These are phyloP conservation scores for Empis stercorea DNA, from an alignment of 2,888 invertebrate genomes.

Conservation along the genomic window DNA sequence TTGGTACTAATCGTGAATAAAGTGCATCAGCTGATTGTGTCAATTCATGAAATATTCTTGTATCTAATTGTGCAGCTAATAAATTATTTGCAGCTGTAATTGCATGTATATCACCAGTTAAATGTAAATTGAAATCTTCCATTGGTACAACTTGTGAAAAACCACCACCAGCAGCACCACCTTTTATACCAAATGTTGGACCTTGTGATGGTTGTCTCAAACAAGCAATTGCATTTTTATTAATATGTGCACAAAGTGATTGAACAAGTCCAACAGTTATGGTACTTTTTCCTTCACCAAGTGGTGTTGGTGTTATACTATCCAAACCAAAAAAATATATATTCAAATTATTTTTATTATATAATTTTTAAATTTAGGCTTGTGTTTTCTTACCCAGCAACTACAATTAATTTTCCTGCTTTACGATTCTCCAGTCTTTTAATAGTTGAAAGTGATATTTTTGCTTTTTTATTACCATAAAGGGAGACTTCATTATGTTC, in stretches of 20 bases:
- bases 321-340: constrained; percentile 1
- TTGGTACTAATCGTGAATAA: constrained; percentile 79
- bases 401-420: constrained; percentile 86
- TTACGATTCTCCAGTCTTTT: constrained; percentile 54
- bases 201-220: constrained; percentile 97
- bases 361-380: neutral
- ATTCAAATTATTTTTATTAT: neutral
- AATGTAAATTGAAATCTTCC: constrained; percentile 98
- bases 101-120: constrained; percentile 97
- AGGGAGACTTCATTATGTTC: constrained; percentile 67
- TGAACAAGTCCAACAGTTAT: constrained; percentile 87
- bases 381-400: constrained; percentile 62
- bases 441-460: constrained; percentile 70
- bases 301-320: constrained; percentile 93
- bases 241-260: constrained; percentile 73
- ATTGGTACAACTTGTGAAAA: constrained; percentile 95
- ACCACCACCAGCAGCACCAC: constrained; percentile 97
- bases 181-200: constrained; percentile 92
- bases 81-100: constrained; percentile 97
- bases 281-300: constrained; percentile 99
- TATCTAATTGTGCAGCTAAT: constrained; percentile 94
- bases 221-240: constrained; percentile 82
- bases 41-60: constrained; percentile 89
- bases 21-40: constrained; percentile 80
- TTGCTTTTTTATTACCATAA: constrained; percentile 91